Evolutionary conservation across 2,888 invertebrate species (phyloP).

Genomic region (Ceraclea dissimilis): DNA sequence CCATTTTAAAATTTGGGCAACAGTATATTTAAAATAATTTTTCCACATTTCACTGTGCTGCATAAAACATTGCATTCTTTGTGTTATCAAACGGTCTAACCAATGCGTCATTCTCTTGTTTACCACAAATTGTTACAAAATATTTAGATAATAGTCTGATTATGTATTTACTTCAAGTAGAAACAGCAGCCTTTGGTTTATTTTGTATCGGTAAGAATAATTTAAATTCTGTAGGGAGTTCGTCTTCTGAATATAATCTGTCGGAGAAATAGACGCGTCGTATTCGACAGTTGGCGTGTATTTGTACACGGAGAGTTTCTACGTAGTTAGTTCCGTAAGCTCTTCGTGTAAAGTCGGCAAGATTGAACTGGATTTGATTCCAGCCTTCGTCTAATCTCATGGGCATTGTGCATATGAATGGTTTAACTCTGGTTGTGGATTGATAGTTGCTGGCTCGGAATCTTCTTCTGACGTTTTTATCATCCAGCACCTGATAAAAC

Average conservation of each 20-base stretch:
- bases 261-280: conserved; percentile 87
- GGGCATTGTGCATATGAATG: conserved; percentile 98
- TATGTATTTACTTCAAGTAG: too few species aligned
- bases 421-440: conserved; percentile 86
- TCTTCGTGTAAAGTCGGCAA: conserved; percentile 86
- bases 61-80: too few species aligned
- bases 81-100: too few species aligned
- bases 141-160: too few species aligned
- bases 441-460: conserved; percentile 95
- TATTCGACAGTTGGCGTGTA: conserved; percentile 93
- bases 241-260: conserved; percentile 88
- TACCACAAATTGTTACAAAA: too few species aligned
- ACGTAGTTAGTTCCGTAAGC: conserved; percentile 96
- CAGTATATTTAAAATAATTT: too few species aligned
- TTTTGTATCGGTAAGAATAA: conserved; percentile 89
- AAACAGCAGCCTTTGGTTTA: conserved; percentile 52
- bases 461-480: conserved; percentile 81
- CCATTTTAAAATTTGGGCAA: too few species aligned
- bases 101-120: too few species aligned
- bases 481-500: conserved; percentile 76
- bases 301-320: conserved; percentile 84
- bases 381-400: conserved; percentile 91
- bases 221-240: conserved; percentile 92
- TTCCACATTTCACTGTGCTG: too few species aligned
- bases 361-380: conserved; percentile 93